These are phyloP conservation scores for Himalopsyche japonica DNA, from an alignment of 2,888 invertebrate genomes.

Conservation along the genomic window DNA sequence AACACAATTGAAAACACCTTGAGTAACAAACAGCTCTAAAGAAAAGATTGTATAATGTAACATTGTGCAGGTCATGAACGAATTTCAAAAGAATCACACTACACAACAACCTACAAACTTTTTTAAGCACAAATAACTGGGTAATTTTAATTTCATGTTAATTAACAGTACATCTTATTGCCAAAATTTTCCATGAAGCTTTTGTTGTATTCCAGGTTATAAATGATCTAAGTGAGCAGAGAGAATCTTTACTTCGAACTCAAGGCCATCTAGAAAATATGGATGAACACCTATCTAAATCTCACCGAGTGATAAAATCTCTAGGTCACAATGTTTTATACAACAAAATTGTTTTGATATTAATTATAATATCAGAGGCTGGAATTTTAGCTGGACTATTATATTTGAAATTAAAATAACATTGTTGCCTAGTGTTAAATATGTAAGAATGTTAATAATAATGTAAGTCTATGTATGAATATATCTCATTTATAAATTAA, in stretches of 20 bases:
- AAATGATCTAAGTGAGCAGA: conserved; percentile 73
- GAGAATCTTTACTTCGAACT: conserved; percentile 71
- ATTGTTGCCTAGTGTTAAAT: not conserved
- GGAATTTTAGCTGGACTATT: conserved; percentile 64
- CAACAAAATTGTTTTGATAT: conserved; percentile 73
- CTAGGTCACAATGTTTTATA: conserved; percentile 73
- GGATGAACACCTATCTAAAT: conserved; percentile 68
- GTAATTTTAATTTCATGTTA: too few relatives aligned
- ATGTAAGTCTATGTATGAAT: too few relatives aligned
- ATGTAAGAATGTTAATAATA: too few relatives aligned
- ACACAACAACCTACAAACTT: too few relatives aligned
- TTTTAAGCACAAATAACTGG: too few relatives aligned
- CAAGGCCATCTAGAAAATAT: conserved; percentile 71
- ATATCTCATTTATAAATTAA: too few relatives aligned
- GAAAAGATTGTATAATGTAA: too few relatives aligned
- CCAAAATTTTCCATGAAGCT: not conserved
- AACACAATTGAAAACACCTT: too few relatives aligned
- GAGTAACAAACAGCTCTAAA: too few relatives aligned
- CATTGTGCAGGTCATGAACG: too few relatives aligned
- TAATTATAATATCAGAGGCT: conserved; percentile 74
- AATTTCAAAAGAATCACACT: too few relatives aligned
- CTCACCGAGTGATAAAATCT: conserved; percentile 65
- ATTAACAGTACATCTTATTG: not conserved
- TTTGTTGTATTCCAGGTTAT: conserved; percentile 57
- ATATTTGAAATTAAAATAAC: conserved; percentile 60